Percentiles rank a stretch among this genome's conserved stretches.
phyloP scores from a whole-genome alignment of 2,113 vertebrate genomes.

The Hippocampus mohnikei region DNA sequence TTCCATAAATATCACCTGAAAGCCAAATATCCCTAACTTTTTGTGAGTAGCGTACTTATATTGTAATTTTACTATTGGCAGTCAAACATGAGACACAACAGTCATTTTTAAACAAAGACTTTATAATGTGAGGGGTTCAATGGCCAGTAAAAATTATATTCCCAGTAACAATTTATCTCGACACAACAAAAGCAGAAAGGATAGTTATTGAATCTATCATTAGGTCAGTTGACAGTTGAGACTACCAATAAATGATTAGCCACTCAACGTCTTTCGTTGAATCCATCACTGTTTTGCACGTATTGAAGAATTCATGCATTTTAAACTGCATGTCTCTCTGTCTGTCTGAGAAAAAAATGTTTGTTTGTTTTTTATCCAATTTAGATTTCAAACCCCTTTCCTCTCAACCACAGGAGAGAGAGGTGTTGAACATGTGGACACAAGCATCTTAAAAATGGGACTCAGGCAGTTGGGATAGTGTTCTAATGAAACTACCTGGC shows the following conservation, averaged over 20 bases:
- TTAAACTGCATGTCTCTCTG: not conserved
- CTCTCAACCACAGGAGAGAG: too few relatives aligned
- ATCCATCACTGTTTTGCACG: conserved; percentile 22
- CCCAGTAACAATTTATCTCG: conserved; percentile 26
- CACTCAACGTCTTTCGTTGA: conserved; percentile 55
- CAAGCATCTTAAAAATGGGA: too few relatives aligned
- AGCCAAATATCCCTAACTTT: too few relatives aligned
- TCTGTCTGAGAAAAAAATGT: too few relatives aligned
- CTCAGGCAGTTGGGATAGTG: not conserved
- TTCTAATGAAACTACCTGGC: not conserved
- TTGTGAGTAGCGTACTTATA: too few relatives aligned
- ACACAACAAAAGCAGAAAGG: conserved; percentile 19
- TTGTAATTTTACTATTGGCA: not conserved
- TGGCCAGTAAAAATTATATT: conserved; percentile 10
- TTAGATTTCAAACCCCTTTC: too few relatives aligned
- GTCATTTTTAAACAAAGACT: conserved; percentile 22
- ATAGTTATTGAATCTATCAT: conserved; percentile 13
- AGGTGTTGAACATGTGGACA: too few relatives aligned
- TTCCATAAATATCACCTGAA: too few relatives aligned
- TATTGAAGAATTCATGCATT: conserved; percentile 12
- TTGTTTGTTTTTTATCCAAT: too few relatives aligned
- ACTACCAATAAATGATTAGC: conserved; percentile 34
- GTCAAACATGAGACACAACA: conserved; percentile 29
- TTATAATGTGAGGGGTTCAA: conserved; percentile 18
- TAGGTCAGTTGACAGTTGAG: conserved; percentile 19